A percentile compares a stretch with the other conserved stretches of the same genome.
Conservation (phyloP, 1,140 invertebrate genomes). For the Oncopodura yosiiana region DNA sequence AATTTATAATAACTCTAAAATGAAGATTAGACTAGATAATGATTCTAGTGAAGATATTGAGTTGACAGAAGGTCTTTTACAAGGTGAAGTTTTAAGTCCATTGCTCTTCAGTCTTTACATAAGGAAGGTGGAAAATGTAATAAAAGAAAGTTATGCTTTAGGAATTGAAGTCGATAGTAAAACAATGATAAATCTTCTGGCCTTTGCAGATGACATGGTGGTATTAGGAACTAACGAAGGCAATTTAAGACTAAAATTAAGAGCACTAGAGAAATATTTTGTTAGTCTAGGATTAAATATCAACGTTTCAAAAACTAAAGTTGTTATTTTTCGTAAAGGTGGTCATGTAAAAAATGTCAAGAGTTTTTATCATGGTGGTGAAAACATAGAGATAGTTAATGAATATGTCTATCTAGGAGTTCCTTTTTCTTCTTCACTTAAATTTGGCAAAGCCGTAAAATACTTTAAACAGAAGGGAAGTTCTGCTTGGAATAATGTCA, state of each 20-base stretch:
- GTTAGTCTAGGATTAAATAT: slow-evolving; percentile 19
- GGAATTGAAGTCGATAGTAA: background rate
- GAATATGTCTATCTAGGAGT: slow-evolving; percentile 25
- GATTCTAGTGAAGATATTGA: background rate
- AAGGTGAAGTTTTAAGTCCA: slow-evolving; percentile 34
- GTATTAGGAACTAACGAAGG: background rate
- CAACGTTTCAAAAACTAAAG: slow-evolving; percentile 34
- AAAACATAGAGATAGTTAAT: slow-evolving; percentile 16
- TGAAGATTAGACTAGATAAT: slow-evolving; percentile 5
- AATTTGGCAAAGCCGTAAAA: background rate
- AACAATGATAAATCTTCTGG: background rate
- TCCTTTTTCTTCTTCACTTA: background rate
- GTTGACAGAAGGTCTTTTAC: slow-evolving; percentile 31
- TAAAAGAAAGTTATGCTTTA: slow-evolving; percentile 3
- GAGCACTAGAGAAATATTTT: slow-evolving; percentile 22
- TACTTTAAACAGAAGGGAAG: background rate
- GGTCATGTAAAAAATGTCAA: background rate
- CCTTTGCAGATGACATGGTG: slow-evolving; percentile 19
- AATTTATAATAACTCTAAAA: slow-evolving; percentile 31
- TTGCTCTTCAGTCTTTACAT: slow-evolving; percentile 35
- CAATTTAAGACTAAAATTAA: slow-evolving; percentile 11
- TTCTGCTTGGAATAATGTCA: background rate
- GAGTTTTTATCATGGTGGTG: slow-evolving; percentile 5
- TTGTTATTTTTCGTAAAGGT: slow-evolving; percentile 32
- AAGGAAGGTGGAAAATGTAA: slow-evolving; percentile 19